Conservation (phyloP, 1,140 invertebrate genomes). For the Acromyrmex heyeri region DNA sequence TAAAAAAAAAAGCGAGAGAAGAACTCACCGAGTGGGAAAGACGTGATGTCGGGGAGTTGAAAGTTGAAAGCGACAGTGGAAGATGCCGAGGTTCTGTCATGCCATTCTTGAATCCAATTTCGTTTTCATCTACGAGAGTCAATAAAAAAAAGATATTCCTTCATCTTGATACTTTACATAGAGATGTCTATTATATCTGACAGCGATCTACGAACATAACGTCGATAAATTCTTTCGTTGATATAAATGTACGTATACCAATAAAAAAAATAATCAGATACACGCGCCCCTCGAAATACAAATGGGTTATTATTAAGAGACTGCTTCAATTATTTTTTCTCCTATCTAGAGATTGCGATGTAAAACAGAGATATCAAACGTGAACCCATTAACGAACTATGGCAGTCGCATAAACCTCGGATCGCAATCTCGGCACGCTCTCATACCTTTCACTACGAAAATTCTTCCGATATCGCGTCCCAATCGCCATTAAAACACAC, state of each 20-base stretch:
- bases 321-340: background rate
- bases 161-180: background rate
- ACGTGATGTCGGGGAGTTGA: conserved; percentile 60
- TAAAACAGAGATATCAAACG: conserved; percentile 13
- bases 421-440: background rate
- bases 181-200: background rate
- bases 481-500: conserved; percentile 34
- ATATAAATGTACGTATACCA: background rate
- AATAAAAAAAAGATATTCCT: conserved; percentile 17
- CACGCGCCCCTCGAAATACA: background rate
- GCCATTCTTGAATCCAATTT: conserved; percentile 46
- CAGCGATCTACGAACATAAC: background rate
- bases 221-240: background rate
- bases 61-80: conserved; percentile 70
- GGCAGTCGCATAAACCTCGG: background rate
- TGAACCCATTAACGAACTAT: conserved; percentile 6
- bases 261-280: background rate
- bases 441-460: conserved; percentile 40
- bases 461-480: conserved; percentile 41
- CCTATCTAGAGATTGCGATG: background rate
- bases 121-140: conserved; percentile 37
- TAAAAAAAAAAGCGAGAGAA: conserved; percentile 19
- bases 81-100: conserved; percentile 2
- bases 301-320: conserved; percentile 10
- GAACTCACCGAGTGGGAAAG: background rate